phyloP scores from a whole-genome alignment of 2,797 vertebrate genomes.

The Alca torda region DNA sequence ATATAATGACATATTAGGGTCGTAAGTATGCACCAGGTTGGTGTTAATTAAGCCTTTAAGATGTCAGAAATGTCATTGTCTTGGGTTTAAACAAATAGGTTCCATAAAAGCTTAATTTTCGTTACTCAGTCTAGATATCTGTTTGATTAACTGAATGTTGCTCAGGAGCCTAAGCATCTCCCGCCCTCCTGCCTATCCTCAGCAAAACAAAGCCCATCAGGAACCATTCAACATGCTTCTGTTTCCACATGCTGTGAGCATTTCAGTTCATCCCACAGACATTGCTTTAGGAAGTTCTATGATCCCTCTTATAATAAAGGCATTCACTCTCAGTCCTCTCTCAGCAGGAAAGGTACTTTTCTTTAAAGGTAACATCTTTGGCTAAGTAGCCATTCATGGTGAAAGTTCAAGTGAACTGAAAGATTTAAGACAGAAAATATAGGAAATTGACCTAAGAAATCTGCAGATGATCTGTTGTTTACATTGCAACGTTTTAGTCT shows the following conservation, averaged over 20 bases:
- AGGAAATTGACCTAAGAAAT: background rate
- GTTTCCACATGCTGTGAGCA: background rate
- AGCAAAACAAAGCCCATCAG: background rate
- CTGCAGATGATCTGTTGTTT: background rate
- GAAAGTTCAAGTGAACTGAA: background rate
- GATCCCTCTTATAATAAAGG: background rate
- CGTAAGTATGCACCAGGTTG: background rate
- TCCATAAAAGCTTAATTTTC: background rate
- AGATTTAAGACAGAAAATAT: background rate
- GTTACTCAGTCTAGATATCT: background rate
- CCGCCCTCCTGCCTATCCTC: rapidly evolving
- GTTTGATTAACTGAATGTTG: background rate
- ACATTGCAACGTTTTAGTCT: background rate
- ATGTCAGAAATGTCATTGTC: background rate
- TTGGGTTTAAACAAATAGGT: background rate
- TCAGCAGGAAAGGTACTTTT: background rate
- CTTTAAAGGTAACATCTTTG: background rate
- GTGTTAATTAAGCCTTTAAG: background rate
- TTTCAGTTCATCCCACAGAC: background rate
- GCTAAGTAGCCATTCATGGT: background rate
- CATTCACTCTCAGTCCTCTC: background rate
- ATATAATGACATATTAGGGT: background rate
- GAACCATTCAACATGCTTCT: rapidly evolving
- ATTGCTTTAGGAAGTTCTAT: background rate
- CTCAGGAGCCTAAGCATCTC: background rate